Evolutionary conservation across 2,113 vertebrate genomes (phyloP).

Genomic region (Campylomormyrus numenius): DNA sequence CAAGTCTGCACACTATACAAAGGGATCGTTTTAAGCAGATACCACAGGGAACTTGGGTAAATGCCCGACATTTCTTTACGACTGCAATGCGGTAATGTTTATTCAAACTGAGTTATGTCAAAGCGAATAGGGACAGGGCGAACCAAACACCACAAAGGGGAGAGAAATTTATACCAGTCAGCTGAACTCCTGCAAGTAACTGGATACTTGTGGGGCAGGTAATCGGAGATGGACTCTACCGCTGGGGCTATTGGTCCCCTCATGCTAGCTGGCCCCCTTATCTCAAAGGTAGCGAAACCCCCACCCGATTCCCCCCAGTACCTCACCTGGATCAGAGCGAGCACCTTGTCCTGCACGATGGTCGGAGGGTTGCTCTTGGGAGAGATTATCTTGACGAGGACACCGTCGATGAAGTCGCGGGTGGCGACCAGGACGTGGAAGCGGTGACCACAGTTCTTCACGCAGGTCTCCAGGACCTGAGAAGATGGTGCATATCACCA

Average conservation of each 20-base stretch:
- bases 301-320: neutral
- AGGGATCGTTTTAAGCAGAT: neutral
- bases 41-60: neutral
- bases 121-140: neutral
- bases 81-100: neutral
- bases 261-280: neutral
- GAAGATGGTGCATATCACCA: neutral
- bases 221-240: neutral
- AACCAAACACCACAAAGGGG: neutral
- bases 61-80: neutral
- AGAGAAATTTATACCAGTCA: neutral
- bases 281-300: neutral
- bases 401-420: constrained; percentile 90
- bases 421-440: constrained; percentile 89
- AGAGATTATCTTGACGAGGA: constrained; percentile 91
- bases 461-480: constrained; percentile 93
- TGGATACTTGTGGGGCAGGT: neutral
- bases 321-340: constrained; percentile 85
- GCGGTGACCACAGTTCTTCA: constrained; percentile 98
- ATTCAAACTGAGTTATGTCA: neutral
- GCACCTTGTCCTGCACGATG: constrained; percentile 95
- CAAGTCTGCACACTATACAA: neutral
- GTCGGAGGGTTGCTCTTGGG: constrained; percentile 90
- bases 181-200: constrained; percentile 3
- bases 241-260: neutral